Percentiles rank a stretch among this genome's conserved stretches.
These are phyloP conservation scores for Eucidaris tribuloides DNA, from an alignment of 35 echinoderm and acorn worm genomes.

Conservation along the genomic window DNA sequence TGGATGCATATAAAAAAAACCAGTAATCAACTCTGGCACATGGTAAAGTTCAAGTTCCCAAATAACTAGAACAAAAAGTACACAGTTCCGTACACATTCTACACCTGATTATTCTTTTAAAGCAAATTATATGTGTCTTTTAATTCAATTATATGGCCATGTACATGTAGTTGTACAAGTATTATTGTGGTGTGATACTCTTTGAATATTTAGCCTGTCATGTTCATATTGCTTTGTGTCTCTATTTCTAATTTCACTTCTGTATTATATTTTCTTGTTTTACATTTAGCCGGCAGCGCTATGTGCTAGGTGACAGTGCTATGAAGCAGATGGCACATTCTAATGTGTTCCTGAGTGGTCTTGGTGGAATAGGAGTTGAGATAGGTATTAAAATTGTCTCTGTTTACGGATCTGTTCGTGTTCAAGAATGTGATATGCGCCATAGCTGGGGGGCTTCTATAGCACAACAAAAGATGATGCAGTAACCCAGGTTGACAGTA, in stretches of 20 bases:
- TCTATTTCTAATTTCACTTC: neutral
- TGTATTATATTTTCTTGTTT: neutral
- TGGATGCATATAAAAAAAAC: neutral
- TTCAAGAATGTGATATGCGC: no score
- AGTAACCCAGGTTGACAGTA: no score
- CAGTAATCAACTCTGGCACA: no score
- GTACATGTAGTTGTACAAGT: neutral
- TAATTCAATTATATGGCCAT: neutral
- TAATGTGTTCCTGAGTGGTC: conserved; percentile 89
- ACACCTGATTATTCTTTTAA: neutral
- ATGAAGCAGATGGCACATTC: conserved; percentile 96
- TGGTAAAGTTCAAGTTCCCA: no score
- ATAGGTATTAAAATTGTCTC: no score
- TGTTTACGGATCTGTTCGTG: no score
- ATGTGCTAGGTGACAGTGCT: conserved; percentile 88
- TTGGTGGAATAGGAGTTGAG: conserved; percentile 94
- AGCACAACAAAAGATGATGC: no score
- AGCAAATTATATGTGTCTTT: neutral
- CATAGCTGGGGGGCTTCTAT: no score
- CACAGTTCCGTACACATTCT: neutral
- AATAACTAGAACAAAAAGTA: no score
- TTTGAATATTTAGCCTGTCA: no score
- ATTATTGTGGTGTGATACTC: neutral
- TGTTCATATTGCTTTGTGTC: neutral
- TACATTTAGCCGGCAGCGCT: conserved; percentile 84